Conservation (phyloP, 1,140 invertebrate genomes). For the Anoplophora glabripennis region DNA sequence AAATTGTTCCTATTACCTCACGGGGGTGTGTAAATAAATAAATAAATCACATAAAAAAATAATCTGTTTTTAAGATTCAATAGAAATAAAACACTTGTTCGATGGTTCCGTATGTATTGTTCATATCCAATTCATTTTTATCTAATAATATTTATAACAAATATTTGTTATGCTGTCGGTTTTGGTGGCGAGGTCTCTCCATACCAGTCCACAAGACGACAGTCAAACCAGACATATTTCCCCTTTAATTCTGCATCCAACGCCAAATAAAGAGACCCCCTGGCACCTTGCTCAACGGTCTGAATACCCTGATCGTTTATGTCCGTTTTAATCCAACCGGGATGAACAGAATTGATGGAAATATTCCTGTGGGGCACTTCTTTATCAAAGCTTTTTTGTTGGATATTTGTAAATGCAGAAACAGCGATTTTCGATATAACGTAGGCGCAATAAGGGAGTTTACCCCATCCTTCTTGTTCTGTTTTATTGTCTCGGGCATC, state of each 20-base stretch:
- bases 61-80: too few relatives aligned
- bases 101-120: too few relatives aligned
- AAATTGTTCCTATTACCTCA: too few relatives aligned
- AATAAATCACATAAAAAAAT: too few relatives aligned
- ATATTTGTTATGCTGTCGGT: too few relatives aligned
- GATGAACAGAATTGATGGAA: constrained; percentile 62
- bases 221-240: constrained; percentile 49
- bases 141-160: too few relatives aligned
- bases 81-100: too few relatives aligned
- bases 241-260: constrained; percentile 48
- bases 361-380: constrained; percentile 54
- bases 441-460: constrained; percentile 53
- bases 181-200: neutral
- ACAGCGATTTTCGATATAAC: constrained; percentile 65
- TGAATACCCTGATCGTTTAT: constrained; percentile 53
- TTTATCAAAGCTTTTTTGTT: constrained; percentile 56
- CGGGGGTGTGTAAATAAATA: too few relatives aligned
- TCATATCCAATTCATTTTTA: too few relatives aligned
- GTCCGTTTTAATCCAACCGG: constrained; percentile 36
- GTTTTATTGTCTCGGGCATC: constrained; percentile 55
- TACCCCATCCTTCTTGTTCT: constrained; percentile 58
- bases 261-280: constrained; percentile 45
- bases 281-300: constrained; percentile 61
- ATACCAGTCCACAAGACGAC: constrained; percentile 44
- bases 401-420: constrained; percentile 59